A percentile compares a stretch with the other conserved stretches of the same genome.
phyloP scores from a whole-genome alignment of 2,888 invertebrate genomes.

The Lutraria lutraria region DNA sequence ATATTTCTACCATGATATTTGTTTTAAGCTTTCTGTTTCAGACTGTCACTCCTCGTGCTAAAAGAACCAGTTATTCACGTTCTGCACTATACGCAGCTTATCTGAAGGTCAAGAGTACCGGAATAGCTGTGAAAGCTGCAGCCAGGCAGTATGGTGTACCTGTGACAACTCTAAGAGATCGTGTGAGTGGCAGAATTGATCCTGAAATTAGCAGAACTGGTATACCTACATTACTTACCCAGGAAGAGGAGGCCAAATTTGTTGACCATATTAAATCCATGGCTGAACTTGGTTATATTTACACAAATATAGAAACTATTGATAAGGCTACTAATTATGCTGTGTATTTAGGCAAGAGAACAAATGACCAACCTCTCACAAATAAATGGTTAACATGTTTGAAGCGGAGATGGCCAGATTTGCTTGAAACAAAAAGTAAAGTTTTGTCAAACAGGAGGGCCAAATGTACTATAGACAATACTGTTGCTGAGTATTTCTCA shows the following conservation, averaged over 20 bases:
- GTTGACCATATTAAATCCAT: constrained; percentile 35
- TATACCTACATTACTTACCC: not conserved
- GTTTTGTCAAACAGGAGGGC: constrained; percentile 31
- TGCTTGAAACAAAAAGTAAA: constrained; percentile 28
- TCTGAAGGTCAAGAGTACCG: constrained; percentile 3
- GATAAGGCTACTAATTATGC: constrained; percentile 41
- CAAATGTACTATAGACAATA: constrained; percentile 8
- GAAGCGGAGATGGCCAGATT: constrained; percentile 33
- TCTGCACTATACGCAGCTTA: constrained; percentile 28
- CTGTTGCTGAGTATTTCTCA: not conserved
- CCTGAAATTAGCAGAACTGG: constrained; percentile 30
- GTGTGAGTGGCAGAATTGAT: constrained; percentile 26
- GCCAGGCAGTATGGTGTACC: constrained; percentile 41
- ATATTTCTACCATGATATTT: too few species aligned
- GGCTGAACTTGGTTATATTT: constrained; percentile 37
- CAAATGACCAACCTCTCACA: not conserved
- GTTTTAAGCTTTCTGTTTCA: too few species aligned
- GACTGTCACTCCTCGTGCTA: too few species aligned
- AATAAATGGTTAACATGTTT: constrained; percentile 36
- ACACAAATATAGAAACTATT: constrained; percentile 17
- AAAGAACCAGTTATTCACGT: not conserved
- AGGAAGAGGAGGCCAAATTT: constrained; percentile 34
- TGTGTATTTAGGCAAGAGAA: not conserved
- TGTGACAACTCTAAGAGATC: constrained; percentile 23
- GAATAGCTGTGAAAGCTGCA: constrained; percentile 36